These are phyloP conservation scores for Stratiolaelaps scimitus DNA, from an alignment of 1,140 invertebrate genomes.

Conservation along the genomic window DNA sequence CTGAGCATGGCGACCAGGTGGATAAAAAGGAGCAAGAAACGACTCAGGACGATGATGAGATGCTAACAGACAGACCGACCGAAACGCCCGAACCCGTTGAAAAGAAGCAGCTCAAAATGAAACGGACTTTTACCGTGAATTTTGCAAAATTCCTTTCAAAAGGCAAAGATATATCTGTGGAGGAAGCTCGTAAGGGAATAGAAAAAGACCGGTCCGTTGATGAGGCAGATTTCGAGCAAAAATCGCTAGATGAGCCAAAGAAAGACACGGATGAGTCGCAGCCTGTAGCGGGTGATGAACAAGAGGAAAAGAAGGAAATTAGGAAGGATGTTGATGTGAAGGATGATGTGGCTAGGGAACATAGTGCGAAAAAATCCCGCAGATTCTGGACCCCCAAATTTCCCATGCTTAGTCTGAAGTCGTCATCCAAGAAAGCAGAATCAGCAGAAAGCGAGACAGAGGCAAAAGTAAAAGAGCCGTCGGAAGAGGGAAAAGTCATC, in stretches of 20 bases:
- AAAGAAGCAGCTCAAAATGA: neutral
- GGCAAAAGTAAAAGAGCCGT: neutral
- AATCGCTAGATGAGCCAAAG: too few relatives aligned
- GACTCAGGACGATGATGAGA: neutral
- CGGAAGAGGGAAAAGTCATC: too few relatives aligned
- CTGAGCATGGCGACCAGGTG: neutral
- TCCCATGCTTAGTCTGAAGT: too few relatives aligned
- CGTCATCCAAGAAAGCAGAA: neutral
- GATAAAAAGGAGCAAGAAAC: too few relatives aligned
- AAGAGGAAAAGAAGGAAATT: too few relatives aligned
- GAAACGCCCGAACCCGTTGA: conserved; percentile 13
- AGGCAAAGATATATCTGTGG: neutral
- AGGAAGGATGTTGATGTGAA: too few relatives aligned
- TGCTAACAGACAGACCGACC: conserved; percentile 18
- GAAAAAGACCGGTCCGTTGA: neutral
- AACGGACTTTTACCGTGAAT: conserved; percentile 8
- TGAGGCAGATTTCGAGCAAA: neutral
- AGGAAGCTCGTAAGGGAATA: neutral
- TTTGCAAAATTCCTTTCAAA: conserved; percentile 1
- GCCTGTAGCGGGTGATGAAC: too few relatives aligned
- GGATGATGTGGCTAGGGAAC: too few relatives aligned
- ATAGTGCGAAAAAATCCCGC: too few relatives aligned
- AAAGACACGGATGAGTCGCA: too few relatives aligned
- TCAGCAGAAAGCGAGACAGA: neutral
- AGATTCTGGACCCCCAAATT: too few relatives aligned